phyloP scores from a whole-genome alignment of 2,797 vertebrate species.

The Picus viridis region DNA sequence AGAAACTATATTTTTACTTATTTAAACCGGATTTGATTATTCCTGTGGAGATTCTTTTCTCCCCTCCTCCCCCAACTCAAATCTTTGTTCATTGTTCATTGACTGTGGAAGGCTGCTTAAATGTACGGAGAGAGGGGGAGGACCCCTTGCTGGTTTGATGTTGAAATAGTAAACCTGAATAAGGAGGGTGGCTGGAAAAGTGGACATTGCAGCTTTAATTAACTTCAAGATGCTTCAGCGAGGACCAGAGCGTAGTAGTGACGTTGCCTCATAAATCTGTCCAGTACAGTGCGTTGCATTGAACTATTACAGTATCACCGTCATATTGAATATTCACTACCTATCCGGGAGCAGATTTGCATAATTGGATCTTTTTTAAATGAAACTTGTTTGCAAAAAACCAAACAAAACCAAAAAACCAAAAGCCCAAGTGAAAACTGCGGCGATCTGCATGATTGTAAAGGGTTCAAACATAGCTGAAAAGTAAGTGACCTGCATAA shows the following conservation, averaged over 20 bases:
- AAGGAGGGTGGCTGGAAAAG: constrained; percentile 78
- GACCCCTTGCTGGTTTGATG: constrained; percentile 67
- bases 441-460: constrained; percentile 77
- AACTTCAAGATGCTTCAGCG: constrained; percentile 92
- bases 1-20: constrained; percentile 75
- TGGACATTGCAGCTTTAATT: constrained; percentile 93
- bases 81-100: constrained; percentile 84
- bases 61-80: constrained; percentile 58
- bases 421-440: constrained; percentile 77
- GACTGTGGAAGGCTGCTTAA: constrained; percentile 77
- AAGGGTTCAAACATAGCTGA: constrained; percentile 79
- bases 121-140: constrained; percentile 57
- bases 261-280: constrained; percentile 92
- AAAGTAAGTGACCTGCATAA: constrained; percentile 85
- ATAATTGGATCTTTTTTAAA: constrained; percentile 91
- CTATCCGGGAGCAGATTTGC: constrained; percentile 90
- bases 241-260: constrained; percentile 90
- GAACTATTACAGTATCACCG: constrained; percentile 90
- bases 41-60: constrained; percentile 53
- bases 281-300: constrained; percentile 87
- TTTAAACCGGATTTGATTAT: constrained; percentile 75
- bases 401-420: constrained; percentile 77
- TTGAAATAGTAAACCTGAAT: constrained; percentile 77
- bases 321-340: constrained; percentile 89
- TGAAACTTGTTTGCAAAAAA: constrained; percentile 92